Base-by-base conservation (phyloP, 2,888 invertebrate genomes). In the Papilio elwesi region DNA sequence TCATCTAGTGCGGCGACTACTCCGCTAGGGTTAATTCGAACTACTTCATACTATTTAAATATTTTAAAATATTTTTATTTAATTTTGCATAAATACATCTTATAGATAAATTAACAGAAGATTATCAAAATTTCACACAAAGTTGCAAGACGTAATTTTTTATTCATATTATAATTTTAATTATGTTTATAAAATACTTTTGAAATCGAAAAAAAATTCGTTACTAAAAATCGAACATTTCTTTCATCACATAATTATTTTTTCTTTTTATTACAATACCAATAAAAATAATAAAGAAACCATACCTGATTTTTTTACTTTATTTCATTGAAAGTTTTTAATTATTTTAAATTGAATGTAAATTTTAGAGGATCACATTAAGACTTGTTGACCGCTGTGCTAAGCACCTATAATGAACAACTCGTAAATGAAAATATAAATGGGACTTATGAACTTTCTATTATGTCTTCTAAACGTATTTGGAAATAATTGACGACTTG, bases 1-100 rank as follows among this genome's bases (percentile, higher is more conserved):
- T 89, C 92, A 91, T 92, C 92, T 91, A 91, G 90, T 90, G 88
- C 88, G 88, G 85, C 88, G 89, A 90, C 90, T 88, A 89, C 86
- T 82, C 85, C 77, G 91, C 91, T 92, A 93, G 93, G 93, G 93
- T 93, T 92, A 92, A 91, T 90, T 92, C 90, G 80, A 90, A 90
- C 90, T 89, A 90, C 87, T 73, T 70, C 66, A 49, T 86, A 87
- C 88, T 89, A 88, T 89, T 90, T 90, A 83, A 90, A 90, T 90
- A 90, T 88, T 91, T 90, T 85, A 89, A 91, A 80, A 82, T 79
- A 77, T n/a, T 48, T 16, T 49, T 55, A 62, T 59, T 47, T 59
- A 8, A 10, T 55, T 59, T 62, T 62, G 7, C n/a, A 52, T 1
- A 9, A n/a, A n/a, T n/a, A n/a, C n/a, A n/a, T n/a, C 55, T 6